Evolutionary conservation across 2,113 vertebrate species (phyloP).

Genomic region (Delphinapterus leucas): DNA sequence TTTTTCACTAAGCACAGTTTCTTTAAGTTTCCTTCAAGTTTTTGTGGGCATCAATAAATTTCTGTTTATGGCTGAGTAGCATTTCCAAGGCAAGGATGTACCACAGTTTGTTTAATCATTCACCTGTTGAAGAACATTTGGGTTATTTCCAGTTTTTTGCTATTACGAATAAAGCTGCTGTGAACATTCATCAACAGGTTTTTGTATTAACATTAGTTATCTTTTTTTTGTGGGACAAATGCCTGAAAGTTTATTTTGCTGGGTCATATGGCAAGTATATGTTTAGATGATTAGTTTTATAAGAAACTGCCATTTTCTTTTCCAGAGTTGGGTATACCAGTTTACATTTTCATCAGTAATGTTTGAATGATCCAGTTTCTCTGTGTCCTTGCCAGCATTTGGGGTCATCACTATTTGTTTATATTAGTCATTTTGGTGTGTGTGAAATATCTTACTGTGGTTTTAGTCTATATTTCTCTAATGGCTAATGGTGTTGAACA

Average conservation of each 20-base stretch:
- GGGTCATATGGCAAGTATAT: not conserved
- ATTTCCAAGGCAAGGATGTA: not conserved
- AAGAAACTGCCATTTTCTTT: not conserved
- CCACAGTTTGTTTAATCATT: not conserved
- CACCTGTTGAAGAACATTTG: not conserved
- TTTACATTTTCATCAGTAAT: not conserved
- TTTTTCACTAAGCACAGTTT: not conserved
- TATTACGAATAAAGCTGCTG: not conserved
- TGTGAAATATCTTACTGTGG: not conserved
- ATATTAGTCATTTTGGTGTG: not conserved
- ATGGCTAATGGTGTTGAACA: not conserved
- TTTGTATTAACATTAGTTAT: not conserved
- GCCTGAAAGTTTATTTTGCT: not conserved
- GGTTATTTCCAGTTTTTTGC: not conserved
- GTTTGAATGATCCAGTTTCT: not conserved
- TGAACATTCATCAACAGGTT: not conserved
- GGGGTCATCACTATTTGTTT: not conserved
- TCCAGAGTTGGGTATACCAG: not conserved
- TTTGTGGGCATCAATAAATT: not conserved
- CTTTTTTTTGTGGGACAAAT: not conserved
- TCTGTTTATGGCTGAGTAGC: not conserved
- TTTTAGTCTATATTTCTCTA: not conserved
- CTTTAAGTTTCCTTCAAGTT: not conserved
- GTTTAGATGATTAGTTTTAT: not conserved
- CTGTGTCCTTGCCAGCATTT: not conserved